Evolutionary conservation across 2,113 vertebrate species (phyloP).

Genomic region (Cepphus grylle): DNA sequence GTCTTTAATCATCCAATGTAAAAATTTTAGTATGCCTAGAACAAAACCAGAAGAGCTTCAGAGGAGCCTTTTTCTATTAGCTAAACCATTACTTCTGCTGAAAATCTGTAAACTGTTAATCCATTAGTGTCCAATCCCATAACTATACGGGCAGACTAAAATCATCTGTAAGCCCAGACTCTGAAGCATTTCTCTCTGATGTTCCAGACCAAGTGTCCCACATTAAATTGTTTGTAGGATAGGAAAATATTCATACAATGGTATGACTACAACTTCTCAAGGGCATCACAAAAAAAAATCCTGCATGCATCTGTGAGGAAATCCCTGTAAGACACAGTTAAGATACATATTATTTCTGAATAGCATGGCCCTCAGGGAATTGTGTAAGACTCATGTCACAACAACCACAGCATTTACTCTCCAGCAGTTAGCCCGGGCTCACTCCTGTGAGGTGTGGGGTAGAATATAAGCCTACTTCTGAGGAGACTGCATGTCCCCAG

Average conservation of each 20-base stretch:
- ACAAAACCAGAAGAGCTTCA: neutral
- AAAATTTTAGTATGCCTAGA: neutral
- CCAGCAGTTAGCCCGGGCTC: neutral
- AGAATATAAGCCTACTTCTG: neutral
- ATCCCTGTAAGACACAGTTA: conserved; percentile 6
- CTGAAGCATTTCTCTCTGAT: conserved; percentile 17
- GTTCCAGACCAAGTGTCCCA: conserved; percentile 4
- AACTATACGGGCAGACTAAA: neutral
- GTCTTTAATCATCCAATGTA: neutral
- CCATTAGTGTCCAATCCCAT: neutral
- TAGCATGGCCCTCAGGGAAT: neutral
- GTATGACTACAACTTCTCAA: neutral
- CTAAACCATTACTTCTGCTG: neutral
- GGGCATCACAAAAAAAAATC: neutral
- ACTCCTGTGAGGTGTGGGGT: neutral
- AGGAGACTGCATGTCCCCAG: neutral
- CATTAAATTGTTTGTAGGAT: neutral
- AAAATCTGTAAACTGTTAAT: conserved; percentile 17
- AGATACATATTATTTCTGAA: conserved; percentile 13
- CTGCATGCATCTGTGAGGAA: conserved; percentile 30
- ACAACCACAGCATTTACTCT: neutral
- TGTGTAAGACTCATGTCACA: conserved; percentile 27
- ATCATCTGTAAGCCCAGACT: neutral
- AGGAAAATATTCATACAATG: conserved; percentile 34
- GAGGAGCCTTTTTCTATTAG: neutral